phyloP scores from a whole-genome alignment of 2,113 vertebrate genomes.

The Sorex araneus region DNA sequence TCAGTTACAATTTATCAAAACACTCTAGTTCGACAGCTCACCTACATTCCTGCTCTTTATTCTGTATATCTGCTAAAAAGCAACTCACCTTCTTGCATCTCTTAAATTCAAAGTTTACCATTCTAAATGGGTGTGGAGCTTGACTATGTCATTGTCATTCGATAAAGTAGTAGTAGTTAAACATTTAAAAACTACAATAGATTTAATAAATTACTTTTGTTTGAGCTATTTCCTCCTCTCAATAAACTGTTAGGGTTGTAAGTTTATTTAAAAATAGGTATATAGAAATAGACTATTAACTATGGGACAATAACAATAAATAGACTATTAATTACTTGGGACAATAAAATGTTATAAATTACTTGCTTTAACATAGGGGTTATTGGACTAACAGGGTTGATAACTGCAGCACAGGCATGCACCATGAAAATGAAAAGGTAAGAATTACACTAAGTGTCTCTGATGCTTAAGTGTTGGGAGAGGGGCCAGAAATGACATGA shows the following conservation, averaged over 20 bases:
- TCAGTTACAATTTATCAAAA: background rate
- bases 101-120: slow-evolving; percentile 40
- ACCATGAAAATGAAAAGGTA: background rate
- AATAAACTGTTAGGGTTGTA: background rate
- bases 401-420: background rate
- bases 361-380: background rate
- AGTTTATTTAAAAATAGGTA: slow-evolving; percentile 11
- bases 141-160: slow-evolving; percentile 24
- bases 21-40: background rate
- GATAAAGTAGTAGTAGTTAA: background rate
- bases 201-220: slow-evolving; percentile 46
- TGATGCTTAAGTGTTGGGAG: background rate
- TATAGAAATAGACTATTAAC: background rate
- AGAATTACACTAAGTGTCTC: background rate
- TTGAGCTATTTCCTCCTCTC: slow-evolving; percentile 20
- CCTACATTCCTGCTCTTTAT: slow-evolving; percentile 22
- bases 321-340: slow-evolving; percentile 7
- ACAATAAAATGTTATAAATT: slow-evolving; percentile 27
- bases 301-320: slow-evolving; percentile 33
- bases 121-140: background rate
- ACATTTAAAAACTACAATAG: slow-evolving; percentile 25
- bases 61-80: background rate
- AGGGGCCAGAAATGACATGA: background rate
- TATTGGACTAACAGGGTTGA: background rate
- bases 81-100: background rate